Evolutionary conservation across 2,797 vertebrate genomes (phyloP).

Genomic region (Pipistrellus pipistrellus): DNA sequence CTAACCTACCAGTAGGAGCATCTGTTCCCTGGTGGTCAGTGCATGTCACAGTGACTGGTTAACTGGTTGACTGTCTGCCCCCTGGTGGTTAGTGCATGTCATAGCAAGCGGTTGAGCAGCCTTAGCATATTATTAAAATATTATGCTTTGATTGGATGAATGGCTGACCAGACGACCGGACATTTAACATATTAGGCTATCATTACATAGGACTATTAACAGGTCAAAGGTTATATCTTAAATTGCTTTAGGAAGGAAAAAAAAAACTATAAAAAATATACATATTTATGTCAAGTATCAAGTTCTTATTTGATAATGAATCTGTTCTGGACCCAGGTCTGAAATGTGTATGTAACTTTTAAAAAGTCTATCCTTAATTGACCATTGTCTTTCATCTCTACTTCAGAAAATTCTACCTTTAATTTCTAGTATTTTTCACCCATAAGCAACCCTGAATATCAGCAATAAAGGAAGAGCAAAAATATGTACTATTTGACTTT

Average conservation of each 20-base stretch:
- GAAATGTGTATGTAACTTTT: not conserved
- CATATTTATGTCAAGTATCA: not conserved
- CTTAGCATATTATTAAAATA: too few species aligned
- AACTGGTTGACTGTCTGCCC: too few species aligned
- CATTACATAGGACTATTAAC: not conserved
- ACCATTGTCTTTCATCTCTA: not conserved
- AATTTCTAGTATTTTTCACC: not conserved
- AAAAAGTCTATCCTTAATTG: not conserved
- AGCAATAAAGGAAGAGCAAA: conserved; percentile 24
- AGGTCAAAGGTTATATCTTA: not conserved
- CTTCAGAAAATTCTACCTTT: not conserved
- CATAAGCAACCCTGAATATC: not conserved
- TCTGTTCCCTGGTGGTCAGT: too few species aligned
- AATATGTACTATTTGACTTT: not conserved
- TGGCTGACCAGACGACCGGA: too few species aligned
- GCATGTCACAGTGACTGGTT: too few species aligned
- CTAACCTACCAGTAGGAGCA: too few species aligned
- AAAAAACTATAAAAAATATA: not conserved
- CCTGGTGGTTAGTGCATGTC: too few species aligned
- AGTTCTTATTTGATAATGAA: not conserved
- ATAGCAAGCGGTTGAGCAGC: too few species aligned
- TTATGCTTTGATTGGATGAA: too few species aligned
- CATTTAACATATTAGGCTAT: too few species aligned
- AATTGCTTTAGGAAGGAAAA: not conserved
- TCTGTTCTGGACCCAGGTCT: not conserved